phyloP scores from a whole-genome alignment of 1,140 invertebrate species.

The Euschistus heros region DNA sequence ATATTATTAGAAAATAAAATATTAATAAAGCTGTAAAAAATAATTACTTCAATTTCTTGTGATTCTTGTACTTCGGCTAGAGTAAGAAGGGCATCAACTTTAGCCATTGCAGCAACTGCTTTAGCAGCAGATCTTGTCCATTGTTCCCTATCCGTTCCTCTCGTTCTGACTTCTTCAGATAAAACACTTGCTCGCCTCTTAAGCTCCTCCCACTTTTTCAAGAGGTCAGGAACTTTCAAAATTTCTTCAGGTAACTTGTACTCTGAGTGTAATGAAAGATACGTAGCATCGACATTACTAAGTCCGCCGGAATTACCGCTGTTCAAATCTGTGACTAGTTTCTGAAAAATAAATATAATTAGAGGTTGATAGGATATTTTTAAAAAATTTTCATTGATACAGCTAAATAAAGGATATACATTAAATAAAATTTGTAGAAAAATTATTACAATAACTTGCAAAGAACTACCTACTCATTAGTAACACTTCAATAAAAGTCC shows the following conservation, averaged over 20 bases:
- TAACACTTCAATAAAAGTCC: too few species aligned
- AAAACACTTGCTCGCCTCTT: neutral
- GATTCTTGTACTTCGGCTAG: constrained; percentile 7
- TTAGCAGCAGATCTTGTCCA: neutral
- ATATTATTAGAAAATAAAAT: too few species aligned
- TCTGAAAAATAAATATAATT: constrained; percentile 18
- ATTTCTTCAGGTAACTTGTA: neutral
- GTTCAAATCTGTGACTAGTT: constrained; percentile 10
- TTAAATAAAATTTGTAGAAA: too few species aligned
- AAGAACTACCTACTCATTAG: too few species aligned
- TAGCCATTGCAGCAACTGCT: constrained; percentile 2
- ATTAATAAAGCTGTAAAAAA: neutral
- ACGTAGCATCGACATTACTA: constrained; percentile 1
- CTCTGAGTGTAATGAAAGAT: neutral
- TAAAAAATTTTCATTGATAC: too few species aligned
- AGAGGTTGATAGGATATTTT: too few species aligned
- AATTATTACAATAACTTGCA: too few species aligned
- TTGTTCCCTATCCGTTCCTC: neutral
- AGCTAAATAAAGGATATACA: too few species aligned
- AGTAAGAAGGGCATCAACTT: neutral
- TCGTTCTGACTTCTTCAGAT: neutral
- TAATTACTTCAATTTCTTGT: constrained; percentile 6
- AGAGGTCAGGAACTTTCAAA: neutral
- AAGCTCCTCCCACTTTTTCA: constrained; percentile 2
- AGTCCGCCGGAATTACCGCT: constrained; percentile 5